Evolutionary conservation across 2,113 vertebrate genomes (phyloP), one percentile per base, ranked within the genome.

Genomic region (western clawed frog (Xenopus tropicalis)): DNA sequence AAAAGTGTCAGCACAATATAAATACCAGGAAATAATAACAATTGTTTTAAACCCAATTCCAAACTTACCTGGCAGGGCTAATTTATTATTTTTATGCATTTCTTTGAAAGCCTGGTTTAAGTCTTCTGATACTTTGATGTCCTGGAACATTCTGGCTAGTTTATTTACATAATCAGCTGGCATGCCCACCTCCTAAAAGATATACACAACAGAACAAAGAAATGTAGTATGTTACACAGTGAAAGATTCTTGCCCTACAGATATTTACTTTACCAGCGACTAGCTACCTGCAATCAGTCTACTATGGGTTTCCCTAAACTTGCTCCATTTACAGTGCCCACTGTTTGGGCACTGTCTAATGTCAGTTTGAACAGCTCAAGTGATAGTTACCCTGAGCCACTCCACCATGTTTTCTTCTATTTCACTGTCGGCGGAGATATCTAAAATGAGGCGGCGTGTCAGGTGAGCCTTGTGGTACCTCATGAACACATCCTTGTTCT

Each of bases 381-480:
- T 11, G 46, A 14, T 48, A 20, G 87, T 90, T 86, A 99, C 97
- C 92, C 97, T 91, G 83, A 99, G 93, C 97, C 97, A 99, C 80
- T 99, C 97, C 76, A 99, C 97, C 97, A 99, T 99, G 85, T 99
- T 99, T 86, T 99, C 97, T 85, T 99, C 97, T 48, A 98, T 99
- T 88, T 99, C 97, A 71, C 97, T 99, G 82, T 99, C 97, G 1
- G 97, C 97, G 12, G 97, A 99, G 84, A 99, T 99, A 90, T 99
- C 97, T 79, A 99, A 81, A 89, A 99, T 99, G 81, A 99, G 93
- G 43, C 97, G 93, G 14, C 96, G 90, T 17, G 97, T 99, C 82
- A 99, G 88, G 77, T 99, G 97, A 79, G 97, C 97, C 92, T 99
- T 99, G 87, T 99, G 97, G 66, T 99, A 99, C 24, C 97, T 90